Conservation (phyloP, 2,113 vertebrate species). For the Bufo gargarizans region DNA sequence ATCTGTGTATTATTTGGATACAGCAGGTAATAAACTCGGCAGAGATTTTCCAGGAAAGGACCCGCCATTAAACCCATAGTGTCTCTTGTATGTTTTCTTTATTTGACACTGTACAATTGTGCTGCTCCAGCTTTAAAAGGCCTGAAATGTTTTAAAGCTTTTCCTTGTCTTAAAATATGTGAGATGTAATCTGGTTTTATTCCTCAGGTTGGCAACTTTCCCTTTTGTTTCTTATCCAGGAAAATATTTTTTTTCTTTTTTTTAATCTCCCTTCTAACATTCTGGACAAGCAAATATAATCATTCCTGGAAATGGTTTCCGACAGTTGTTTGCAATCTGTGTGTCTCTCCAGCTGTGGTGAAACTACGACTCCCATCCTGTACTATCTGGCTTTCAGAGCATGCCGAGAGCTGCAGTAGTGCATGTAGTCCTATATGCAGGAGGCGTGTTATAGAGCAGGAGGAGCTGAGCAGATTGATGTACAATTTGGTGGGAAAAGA, state of each 20-base stretch:
- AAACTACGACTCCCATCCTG: not conserved
- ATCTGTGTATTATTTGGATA: not conserved
- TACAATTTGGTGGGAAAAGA: too few relatives aligned
- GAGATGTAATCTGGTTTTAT: slow-evolving; percentile 25
- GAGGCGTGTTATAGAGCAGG: too few relatives aligned
- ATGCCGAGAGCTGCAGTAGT: too few relatives aligned
- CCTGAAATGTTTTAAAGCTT: not conserved
- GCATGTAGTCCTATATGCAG: too few relatives aligned
- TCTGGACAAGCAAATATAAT: not conserved
- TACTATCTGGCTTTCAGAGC: not conserved
- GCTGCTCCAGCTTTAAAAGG: not conserved
- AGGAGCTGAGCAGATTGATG: too few relatives aligned
- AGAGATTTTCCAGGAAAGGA: not conserved
- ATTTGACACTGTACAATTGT: not conserved
- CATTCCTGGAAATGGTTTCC: not conserved
- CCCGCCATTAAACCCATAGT: not conserved
- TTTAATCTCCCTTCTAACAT: slow-evolving; percentile 12
- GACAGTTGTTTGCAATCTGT: not conserved
- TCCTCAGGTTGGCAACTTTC: slow-evolving; percentile 9
- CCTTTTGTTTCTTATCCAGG: slow-evolving; percentile 30
- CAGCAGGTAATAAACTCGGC: not conserved
- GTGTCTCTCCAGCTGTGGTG: not conserved
- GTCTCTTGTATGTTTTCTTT: not conserved
- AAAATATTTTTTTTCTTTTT: not conserved
- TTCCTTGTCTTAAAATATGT: slow-evolving; percentile 11